Evolutionary conservation across 2,888 invertebrate genomes (phyloP).

Genomic region (Priocnemis perturbator): DNA sequence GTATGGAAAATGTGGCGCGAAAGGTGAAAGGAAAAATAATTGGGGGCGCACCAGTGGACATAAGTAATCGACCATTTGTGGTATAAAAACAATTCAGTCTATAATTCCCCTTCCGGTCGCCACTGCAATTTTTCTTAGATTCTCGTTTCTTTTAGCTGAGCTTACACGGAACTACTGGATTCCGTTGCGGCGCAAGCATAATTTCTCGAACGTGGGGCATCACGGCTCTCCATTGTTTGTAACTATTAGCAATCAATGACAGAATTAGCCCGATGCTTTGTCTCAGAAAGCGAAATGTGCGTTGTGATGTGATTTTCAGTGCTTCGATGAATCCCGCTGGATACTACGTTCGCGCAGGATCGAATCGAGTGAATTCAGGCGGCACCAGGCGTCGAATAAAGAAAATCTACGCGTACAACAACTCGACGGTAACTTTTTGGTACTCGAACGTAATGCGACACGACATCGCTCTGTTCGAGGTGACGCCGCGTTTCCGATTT

Average conservation of each 20-base stretch:
- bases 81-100: slow-evolving; percentile 13
- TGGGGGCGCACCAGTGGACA: slow-evolving; percentile 42
- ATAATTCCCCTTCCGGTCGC: too few relatives aligned
- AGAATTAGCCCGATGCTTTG: too few relatives aligned
- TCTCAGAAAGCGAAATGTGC: too few relatives aligned
- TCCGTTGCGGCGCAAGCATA: slow-evolving; percentile 55
- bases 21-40: slow-evolving; percentile 40
- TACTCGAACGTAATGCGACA: slow-evolving; percentile 24
- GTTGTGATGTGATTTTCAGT: too few relatives aligned
- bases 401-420: slow-evolving; percentile 39
- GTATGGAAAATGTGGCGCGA: not conserved
- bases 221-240: slow-evolving; percentile 61
- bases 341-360: slow-evolving; percentile 56
- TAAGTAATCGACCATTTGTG: slow-evolving; percentile 47
- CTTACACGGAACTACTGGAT: slow-evolving; percentile 33
- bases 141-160: slow-evolving; percentile 44
- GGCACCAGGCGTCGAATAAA: slow-evolving; percentile 47
- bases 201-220: slow-evolving; percentile 52
- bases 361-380: slow-evolving; percentile 32
- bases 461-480: slow-evolving; percentile 54
- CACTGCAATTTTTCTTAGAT: too few relatives aligned
- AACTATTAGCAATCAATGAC: slow-evolving; percentile 23
- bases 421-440: slow-evolving; percentile 21
- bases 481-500: slow-evolving; percentile 49
- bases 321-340: not conserved